A percentile compares a stretch with the other conserved stretches of the same genome.
Conservation (phyloP, 2,888 invertebrate species). For the Cephus sareptanus region DNA sequence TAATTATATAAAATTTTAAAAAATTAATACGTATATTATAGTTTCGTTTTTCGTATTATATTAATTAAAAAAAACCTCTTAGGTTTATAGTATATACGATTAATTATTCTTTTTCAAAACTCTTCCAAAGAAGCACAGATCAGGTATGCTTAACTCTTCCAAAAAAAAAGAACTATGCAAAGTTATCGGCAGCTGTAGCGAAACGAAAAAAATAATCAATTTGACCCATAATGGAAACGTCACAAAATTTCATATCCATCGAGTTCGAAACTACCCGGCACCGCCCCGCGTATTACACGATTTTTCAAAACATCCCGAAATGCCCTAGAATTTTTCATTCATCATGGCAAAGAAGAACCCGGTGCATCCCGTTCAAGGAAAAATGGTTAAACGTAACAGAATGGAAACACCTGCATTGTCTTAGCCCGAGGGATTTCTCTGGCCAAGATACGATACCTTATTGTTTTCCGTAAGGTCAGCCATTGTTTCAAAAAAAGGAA, state of each 20-base stretch:
- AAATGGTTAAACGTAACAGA: neutral
- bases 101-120: neutral
- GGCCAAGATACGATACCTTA: neutral
- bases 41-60: neutral
- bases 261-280: conserved; percentile 34
- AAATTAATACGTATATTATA: neutral
- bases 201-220: conserved; percentile 32
- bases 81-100: neutral
- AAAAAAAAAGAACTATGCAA: neutral
- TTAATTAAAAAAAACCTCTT: neutral
- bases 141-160: neutral
- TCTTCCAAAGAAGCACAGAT: neutral
- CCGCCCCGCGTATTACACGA: conserved; percentile 46
- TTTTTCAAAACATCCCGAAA: conserved; percentile 39
- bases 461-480: conserved; percentile 10
- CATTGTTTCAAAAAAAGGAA: neutral
- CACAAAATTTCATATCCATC: conserved; percentile 33
- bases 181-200: conserved; percentile 31
- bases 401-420: conserved; percentile 47
- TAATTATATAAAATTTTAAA: neutral
- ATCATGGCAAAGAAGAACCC: conserved; percentile 11
- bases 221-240: conserved; percentile 46
- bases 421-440: conserved; percentile 29
- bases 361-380: conserved; percentile 7
- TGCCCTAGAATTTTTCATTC: conserved; percentile 16